These are phyloP conservation scores for Dolichoris vasculosae DNA, from an alignment of 1,140 invertebrate genomes.

Conservation along the genomic window DNA sequence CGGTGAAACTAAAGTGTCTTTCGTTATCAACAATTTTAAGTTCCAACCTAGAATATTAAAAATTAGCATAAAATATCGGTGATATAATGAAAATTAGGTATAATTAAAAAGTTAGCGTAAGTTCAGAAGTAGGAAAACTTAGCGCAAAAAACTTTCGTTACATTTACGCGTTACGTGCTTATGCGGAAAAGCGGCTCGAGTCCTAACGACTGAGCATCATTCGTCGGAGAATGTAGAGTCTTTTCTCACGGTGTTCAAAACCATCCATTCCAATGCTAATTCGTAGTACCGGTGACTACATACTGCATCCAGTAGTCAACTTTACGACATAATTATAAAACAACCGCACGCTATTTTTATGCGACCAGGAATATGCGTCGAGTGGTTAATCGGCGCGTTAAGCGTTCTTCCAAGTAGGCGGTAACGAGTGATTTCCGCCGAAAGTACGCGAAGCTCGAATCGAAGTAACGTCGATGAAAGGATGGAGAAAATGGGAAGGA, in stretches of 20 bases:
- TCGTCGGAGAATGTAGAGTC: background rate
- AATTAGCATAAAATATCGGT: too few relatives aligned
- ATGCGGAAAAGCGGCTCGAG: background rate
- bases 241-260: conserved; percentile 15
- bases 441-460: background rate
- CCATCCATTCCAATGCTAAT: conserved; percentile 7
- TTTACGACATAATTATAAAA: conserved; percentile 16
- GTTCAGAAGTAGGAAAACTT: too few relatives aligned
- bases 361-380: background rate
- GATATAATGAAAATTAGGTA: too few relatives aligned
- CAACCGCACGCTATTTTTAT: background rate
- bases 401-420: background rate
- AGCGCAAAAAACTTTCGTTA: background rate
- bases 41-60: too few relatives aligned
- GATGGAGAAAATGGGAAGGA: background rate
- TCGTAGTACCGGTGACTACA: background rate
- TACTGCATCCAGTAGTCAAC: background rate
- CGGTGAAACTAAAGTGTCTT: background rate
- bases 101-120: too few relatives aligned
- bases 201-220: background rate
- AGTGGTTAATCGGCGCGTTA: background rate
- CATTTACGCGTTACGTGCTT: background rate
- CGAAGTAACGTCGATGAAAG: too few relatives aligned
- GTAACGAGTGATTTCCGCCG: background rate
- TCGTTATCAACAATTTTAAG: too few relatives aligned